Percentiles rank a stretch among this genome's conserved stretches.
Conservation (phyloP, 2,888 invertebrate genomes). For the Theodoxus fluviatilis region DNA sequence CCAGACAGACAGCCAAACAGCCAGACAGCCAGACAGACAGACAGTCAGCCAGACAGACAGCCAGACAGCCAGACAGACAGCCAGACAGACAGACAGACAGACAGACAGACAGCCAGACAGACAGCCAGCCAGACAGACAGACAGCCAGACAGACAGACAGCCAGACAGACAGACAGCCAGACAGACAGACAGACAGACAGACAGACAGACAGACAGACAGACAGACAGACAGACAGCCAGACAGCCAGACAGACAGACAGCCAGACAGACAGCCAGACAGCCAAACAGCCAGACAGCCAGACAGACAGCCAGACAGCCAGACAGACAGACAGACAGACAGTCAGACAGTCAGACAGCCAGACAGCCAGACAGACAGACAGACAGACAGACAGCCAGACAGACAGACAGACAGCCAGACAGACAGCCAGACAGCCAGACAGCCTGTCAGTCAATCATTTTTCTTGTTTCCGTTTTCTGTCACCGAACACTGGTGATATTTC, state of each 20-base stretch:
- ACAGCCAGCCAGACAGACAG: not conserved
- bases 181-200: not conserved
- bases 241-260: not conserved
- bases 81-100: not conserved
- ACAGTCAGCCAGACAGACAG: not conserved
- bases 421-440: not conserved
- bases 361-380: not conserved
- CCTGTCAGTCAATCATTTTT: too few species aligned
- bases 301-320: not conserved
- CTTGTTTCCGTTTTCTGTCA: too few species aligned
- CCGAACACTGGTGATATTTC: too few species aligned
- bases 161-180: not conserved
- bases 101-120: not conserved
- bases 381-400: not conserved
- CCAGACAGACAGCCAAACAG: conserved; percentile 8
- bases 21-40: conserved; percentile 11
- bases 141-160: not conserved
- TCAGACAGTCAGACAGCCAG: not conserved
- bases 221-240: not conserved
- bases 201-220: conserved; percentile 3
- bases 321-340: conserved; percentile 3
- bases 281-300: not conserved
- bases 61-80: not conserved
- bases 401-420: not conserved
- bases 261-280: not conserved